Conservation (phyloP, 2,888 invertebrate genomes). For the Hypselothyrea guttata region DNA sequence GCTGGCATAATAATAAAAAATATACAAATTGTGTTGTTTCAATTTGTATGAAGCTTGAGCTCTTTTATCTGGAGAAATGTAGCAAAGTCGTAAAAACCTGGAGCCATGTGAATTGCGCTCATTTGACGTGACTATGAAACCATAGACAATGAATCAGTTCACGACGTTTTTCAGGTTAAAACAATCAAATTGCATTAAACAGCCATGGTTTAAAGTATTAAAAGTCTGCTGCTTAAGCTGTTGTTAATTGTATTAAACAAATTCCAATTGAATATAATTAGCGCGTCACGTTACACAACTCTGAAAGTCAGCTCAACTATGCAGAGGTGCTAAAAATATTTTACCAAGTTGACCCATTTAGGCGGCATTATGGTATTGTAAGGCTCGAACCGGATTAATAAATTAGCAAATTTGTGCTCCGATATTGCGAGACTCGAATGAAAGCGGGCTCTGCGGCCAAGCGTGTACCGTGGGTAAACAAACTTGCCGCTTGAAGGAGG, state of each 20-base stretch:
- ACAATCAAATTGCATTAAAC: constrained; percentile 11
- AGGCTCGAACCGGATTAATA: constrained; percentile 70
- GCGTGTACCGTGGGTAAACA: constrained; percentile 30
- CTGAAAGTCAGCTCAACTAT: constrained; percentile 9
- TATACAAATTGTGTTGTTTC: constrained; percentile 60
- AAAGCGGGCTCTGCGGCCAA: constrained; percentile 43
- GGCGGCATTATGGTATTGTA: too few species aligned
- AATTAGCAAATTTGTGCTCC: constrained; percentile 65
- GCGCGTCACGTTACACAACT: constrained; percentile 7
- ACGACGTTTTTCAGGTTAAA: constrained; percentile 49
- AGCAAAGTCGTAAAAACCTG: constrained; percentile 27
- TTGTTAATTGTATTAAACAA: constrained; percentile 8
- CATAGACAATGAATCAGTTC: constrained; percentile 33
- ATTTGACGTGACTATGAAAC: constrained; percentile 54
- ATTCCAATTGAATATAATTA: constrained; percentile 32
- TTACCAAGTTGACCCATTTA: constrained; percentile 63
- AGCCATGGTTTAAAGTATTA: background rate
- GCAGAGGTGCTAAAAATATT: constrained; percentile 67
- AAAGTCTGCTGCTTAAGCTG: background rate
- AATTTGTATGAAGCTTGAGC: constrained; percentile 45
- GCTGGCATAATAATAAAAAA: constrained; percentile 52
- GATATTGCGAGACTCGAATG: constrained; percentile 60
- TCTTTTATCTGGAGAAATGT: constrained; percentile 46
- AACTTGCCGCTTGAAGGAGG: constrained; percentile 33
- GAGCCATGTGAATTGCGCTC: constrained; percentile 5